phyloP scores from a whole-genome alignment of 2,888 invertebrate genomes.

The Iselma pallidipennis region DNA sequence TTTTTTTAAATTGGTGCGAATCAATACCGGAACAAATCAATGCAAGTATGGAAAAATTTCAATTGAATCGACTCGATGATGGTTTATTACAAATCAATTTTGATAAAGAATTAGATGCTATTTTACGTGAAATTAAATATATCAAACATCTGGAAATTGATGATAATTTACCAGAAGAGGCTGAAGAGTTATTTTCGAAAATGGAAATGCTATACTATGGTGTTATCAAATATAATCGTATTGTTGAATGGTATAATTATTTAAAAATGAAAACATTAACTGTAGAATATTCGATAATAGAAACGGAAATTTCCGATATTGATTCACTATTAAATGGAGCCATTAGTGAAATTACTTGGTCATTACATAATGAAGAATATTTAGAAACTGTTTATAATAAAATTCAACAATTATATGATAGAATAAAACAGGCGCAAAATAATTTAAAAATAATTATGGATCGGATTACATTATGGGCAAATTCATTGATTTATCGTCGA shows the following conservation, averaged over 20 bases:
- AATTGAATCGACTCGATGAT: slow-evolving; percentile 61
- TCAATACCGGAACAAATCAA: slow-evolving; percentile 69
- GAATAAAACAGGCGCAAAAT: slow-evolving; percentile 71
- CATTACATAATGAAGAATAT: slow-evolving; percentile 68
- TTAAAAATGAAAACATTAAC: slow-evolving; percentile 72
- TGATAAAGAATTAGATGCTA: slow-evolving; percentile 67
- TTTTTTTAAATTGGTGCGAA: slow-evolving; percentile 71
- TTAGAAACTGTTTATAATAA: slow-evolving; percentile 59
- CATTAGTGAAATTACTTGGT: slow-evolving; percentile 77
- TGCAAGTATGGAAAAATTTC: slow-evolving; percentile 63
- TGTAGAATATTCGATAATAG: slow-evolving; percentile 78
- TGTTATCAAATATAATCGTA: slow-evolving; percentile 57
- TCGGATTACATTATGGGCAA: slow-evolving; percentile 72
- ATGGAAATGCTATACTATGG: slow-evolving; percentile 67
- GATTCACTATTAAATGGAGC: slow-evolving; percentile 71
- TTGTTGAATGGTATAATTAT: slow-evolving; percentile 83
- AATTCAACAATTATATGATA: slow-evolving; percentile 68
- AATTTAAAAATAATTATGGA: slow-evolving; percentile 64
- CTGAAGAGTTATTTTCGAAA: slow-evolving; percentile 66
- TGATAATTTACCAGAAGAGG: slow-evolving; percentile 59
- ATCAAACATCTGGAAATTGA: slow-evolving; percentile 60
- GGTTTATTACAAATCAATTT: slow-evolving; percentile 68
- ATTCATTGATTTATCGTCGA: slow-evolving; percentile 73
- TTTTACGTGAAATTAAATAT: slow-evolving; percentile 82
- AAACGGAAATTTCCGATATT: slow-evolving; percentile 74